These are phyloP conservation scores for Bolborhynchus lineola DNA, from an alignment of 2,113 vertebrate genomes.

Conservation along the genomic window DNA sequence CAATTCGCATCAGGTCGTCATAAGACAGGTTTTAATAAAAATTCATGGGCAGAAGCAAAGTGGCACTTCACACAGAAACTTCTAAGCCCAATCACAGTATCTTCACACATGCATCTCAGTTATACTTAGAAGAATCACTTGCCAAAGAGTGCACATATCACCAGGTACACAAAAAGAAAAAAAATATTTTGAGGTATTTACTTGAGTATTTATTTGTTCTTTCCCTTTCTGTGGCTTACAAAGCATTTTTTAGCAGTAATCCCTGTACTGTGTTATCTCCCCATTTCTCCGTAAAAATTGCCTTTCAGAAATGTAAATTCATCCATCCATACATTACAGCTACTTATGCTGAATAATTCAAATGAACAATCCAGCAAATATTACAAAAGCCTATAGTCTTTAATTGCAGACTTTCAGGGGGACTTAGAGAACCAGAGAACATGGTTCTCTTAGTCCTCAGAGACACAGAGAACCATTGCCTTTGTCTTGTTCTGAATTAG, in stretches of 20 bases:
- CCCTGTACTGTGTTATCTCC: neutral
- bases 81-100: neutral
- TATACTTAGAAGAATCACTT: neutral
- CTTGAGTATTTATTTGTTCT: neutral
- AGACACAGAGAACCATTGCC: neutral
- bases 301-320: neutral
- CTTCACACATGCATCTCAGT: neutral
- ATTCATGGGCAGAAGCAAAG: neutral
- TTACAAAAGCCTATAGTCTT: neutral
- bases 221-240: neutral
- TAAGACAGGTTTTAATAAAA: neutral
- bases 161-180: neutral
- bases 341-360: neutral
- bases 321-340: neutral
- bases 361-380: neutral
- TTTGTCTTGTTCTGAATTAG: neutral
- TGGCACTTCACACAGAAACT: neutral
- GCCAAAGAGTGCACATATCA: neutral
- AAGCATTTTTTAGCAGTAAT: neutral
- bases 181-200: neutral
- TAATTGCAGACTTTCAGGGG: neutral
- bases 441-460: neutral
- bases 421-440: neutral
- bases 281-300: neutral
- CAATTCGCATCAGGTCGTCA: neutral